phyloP scores from a whole-genome alignment of 1,140 invertebrate genomes.

The Cataglyphis hispanica region DNA sequence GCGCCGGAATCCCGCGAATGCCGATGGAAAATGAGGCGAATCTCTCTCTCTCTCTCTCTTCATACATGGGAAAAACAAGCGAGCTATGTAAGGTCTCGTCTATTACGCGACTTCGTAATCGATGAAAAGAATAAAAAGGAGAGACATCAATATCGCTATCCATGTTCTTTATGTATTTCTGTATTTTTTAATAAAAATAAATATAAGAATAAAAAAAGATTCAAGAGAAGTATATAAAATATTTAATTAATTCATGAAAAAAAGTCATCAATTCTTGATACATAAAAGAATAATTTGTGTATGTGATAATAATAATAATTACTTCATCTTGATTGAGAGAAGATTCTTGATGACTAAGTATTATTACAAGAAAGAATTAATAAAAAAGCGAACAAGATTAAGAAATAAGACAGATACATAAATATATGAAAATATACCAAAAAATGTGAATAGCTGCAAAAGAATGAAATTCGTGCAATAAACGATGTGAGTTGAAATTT shows the following conservation, averaged over 20 bases:
- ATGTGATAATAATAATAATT: background rate
- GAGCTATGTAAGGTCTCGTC: constrained; percentile 23
- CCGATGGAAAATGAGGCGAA: constrained; percentile 39
- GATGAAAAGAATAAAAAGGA: constrained; percentile 12
- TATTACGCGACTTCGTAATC: constrained; percentile 9
- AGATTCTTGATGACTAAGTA: background rate
- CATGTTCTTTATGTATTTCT: background rate
- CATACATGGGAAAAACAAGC: constrained; percentile 40
- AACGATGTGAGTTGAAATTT: constrained; percentile 9
- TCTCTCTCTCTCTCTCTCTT: constrained; percentile 23
- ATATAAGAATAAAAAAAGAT: constrained; percentile 9
- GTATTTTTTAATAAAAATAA: background rate
- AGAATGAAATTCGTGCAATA: background rate
- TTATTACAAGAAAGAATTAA: background rate
- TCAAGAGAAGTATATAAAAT: background rate
- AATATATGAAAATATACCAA: background rate
- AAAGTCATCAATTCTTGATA: background rate
- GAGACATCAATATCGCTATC: background rate
- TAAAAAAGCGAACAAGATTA: background rate
- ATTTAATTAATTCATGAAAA: background rate
- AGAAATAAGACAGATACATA: background rate
- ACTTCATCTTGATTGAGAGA: background rate
- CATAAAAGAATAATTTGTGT: background rate
- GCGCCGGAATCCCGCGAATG: background rate
- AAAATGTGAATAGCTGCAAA: background rate